These are phyloP conservation scores for Helleia helle DNA, from an alignment of 2,888 invertebrate genomes.

Conservation along the genomic window DNA sequence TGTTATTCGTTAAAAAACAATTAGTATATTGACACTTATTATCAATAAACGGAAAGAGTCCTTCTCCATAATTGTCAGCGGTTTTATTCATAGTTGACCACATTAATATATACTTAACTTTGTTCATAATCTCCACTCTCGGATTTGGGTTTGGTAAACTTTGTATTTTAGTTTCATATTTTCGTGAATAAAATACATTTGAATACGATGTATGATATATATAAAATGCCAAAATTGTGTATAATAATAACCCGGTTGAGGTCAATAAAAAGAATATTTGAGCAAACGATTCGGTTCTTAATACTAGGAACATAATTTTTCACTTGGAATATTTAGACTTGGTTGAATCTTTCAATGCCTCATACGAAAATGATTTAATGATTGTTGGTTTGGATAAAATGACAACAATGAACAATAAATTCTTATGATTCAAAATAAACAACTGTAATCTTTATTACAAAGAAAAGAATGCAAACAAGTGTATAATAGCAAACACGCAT, in stretches of 20 bases:
- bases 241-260: conserved; percentile 42
- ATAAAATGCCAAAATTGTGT: conserved; percentile 42
- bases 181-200: conserved; percentile 25
- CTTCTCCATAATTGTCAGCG: conserved; percentile 25
- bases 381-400: conserved; percentile 15
- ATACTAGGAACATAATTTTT: conserved; percentile 32
- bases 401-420: conserved; percentile 39
- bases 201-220: conserved; percentile 41
- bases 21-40: conserved; percentile 38
- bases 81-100: conserved; percentile 31
- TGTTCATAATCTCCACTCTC: background rate
- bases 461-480: background rate
- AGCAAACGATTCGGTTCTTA: conserved; percentile 38
- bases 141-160: conserved; percentile 10
- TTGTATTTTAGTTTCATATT: conserved; percentile 19
- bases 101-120: conserved; percentile 41
- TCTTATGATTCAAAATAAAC: conserved; percentile 24
- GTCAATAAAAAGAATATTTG: conserved; percentile 53
- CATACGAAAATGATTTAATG: conserved; percentile 16
- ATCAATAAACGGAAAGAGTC: conserved; percentile 34
- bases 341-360: too few relatives aligned
- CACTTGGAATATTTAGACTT: too few relatives aligned
- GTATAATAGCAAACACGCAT: too few relatives aligned
- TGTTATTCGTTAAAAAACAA: conserved; percentile 46
- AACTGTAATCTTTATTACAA: conserved; percentile 6